Evolutionary conservation across 2,888 invertebrate genomes (phyloP), one percentile per base, ranked within the genome.

Genomic region (Brachyopa scutellaris): DNA sequence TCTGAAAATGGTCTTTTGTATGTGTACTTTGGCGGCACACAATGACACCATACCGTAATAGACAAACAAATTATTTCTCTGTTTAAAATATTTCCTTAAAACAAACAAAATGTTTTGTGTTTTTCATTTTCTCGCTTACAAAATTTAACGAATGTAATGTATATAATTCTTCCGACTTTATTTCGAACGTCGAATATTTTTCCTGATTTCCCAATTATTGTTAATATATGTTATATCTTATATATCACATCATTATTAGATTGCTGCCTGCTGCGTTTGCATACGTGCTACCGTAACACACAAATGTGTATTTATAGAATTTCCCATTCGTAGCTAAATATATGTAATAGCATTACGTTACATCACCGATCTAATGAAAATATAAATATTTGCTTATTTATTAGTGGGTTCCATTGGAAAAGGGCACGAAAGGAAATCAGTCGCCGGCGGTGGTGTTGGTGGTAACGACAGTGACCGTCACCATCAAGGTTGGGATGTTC

Each of bases 381-480:
- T 53, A 13, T 59, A 51, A 53, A 59, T 36, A 51, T 72, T 57
- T 74, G 38, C 33, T 74, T 51, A 23, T 55, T 64, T 59, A 66
- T 72, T 59, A 61, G 38, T 66, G n/a, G n/a, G 33, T 66, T 78
- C 53, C 45, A 40, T 67, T 73, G 66, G 51, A 38, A 66, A 51
- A 78, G 72, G 59, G 66, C 66, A 57, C 15, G n/a, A n/a, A n/a
- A n/a, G 57, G 57, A 73, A 66, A 38, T 53, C 33, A 55, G 53
- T 38, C 45, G n/a, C n/a, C n/a, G n/a, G n/a, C n/a, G n/a, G n/a
- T n/a, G 33, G 57, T 45, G 33, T 21, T 64, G 36, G 57, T 23
- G 49, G 47, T 57, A 62, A 57, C 33, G 69, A 38, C 49, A 31
- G 53, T 62, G 77, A 70, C 57, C 64, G 61, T 67, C 73, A 36